Evolutionary conservation across 2,797 vertebrate genomes (phyloP), one percentile per base, ranked within the genome.

Genomic region (Hipposideros larvatus): DNA sequence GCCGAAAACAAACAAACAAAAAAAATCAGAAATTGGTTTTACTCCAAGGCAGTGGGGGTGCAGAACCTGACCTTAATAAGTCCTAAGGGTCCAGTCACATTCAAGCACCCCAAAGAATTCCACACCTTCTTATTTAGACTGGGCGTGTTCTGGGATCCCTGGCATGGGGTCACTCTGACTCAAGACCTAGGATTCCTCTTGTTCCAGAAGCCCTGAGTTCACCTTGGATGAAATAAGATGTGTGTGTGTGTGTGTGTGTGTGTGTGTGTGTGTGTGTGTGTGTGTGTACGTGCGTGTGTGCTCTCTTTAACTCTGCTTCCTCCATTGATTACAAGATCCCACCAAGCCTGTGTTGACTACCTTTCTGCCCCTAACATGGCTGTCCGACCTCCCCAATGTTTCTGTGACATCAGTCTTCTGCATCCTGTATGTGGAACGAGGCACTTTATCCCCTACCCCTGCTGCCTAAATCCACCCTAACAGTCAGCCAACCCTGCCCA

Each of bases 1-100:
- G 55, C 95, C 92, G 73, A 82, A 94, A 94, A 74, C 51, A 74
- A 91, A 53, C 15, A 79, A 68, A 57, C 34, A 75, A 53, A 22
- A 79, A 68, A 75, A 77, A 59, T 37, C 82, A 92, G 89, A 95
- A 94, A 55, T 31, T 75, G 65, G 34, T 75, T 75, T 65, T 90
- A 80, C 79, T 75, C 91, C 82, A 82, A 55, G 41, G 48, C 19
- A 71, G n/a, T 1, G 0, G 26, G 70, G 66, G 51, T 41, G 0
- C 41, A 84, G 59, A 68, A 85, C 43, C 41, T 87, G 31, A 75
- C 41, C 26, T 34, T 43, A 84, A 63, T 15, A 75, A 65, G 53
- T 46, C 71, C 37, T 80, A 5, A 10, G 61, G n/a, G 26, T 57
- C 61, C 61, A 90, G 31, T 26, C 66, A 68, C 57, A 74, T 66